Percentiles rank a stretch among this genome's conserved stretches.
Evolutionary conservation across 2,113 vertebrate genomes (phyloP).

Genomic region (Halichoerus grypus): DNA sequence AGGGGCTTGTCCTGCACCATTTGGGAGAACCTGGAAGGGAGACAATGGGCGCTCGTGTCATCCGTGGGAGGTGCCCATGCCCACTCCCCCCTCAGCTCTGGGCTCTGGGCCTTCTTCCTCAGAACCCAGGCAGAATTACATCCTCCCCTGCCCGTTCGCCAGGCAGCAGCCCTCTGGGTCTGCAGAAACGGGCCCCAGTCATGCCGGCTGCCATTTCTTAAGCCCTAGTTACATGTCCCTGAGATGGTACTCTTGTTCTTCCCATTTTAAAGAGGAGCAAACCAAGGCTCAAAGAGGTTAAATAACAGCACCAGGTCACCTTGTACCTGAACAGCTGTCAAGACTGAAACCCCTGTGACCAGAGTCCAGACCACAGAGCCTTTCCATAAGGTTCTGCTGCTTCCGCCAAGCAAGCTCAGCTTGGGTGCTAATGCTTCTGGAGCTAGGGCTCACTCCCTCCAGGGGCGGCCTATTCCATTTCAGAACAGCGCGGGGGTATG

Average conservation of each 20-base stretch:
- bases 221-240: background rate
- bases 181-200: background rate
- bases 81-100: background rate
- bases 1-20: constrained; percentile 93
- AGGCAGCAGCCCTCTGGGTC: background rate
- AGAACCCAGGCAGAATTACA: background rate
- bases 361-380: accelerated
- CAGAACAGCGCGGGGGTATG: accelerated
- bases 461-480: accelerated
- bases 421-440: background rate
- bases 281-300: background rate
- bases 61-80: accelerated
- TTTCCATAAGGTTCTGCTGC: background rate
- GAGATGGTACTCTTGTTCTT: background rate
- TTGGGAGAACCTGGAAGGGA: constrained; percentile 91
- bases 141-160: background rate
- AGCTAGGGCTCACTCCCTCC: background rate
- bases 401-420: accelerated
- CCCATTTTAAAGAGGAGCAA: background rate
- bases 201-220: background rate
- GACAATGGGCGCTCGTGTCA: accelerated
- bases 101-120: background rate
- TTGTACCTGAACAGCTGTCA: background rate
- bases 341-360: background rate
- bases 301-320: too few species aligned